Evolutionary conservation across 1,140 invertebrate genomes (phyloP), one percentile per base, ranked within the genome.

Genomic region (Bombus fervidus): DNA sequence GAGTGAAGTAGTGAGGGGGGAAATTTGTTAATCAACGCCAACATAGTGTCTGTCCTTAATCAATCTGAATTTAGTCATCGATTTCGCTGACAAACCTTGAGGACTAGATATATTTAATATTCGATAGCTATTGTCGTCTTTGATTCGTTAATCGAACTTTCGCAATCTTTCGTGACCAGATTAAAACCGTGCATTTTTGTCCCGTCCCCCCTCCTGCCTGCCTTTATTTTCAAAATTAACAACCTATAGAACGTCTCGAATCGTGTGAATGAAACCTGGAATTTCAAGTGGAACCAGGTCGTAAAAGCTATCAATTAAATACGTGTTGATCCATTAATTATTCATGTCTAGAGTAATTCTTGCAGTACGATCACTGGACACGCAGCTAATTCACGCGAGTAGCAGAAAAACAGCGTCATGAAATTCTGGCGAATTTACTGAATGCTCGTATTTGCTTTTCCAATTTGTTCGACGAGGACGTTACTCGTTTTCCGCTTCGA

Each of bases 371-470:
- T 57, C 62, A 28, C 18, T 64, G 28, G 18, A 28, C 75, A 25
- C 25, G 37, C 43, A 53, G 62, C 64, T 86, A 86, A 88, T 86
- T 82, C 71, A 15, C 37, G 28, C 84, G 76, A 78, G 75, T 28
- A 34, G 41, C 68, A 18, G 39, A 41, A 53, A 78, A 79, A 66
- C 74, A 39, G 25, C 15, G 39, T 15, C 39, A 41, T 47, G 37
- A 57, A 86, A 72, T 86, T 79, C 47, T 22, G 34, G 37, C 68
- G 87, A 68, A 89, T 88, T 89, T 79, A 82, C 83, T 73, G 64
- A 34, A 15, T 28, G 47, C 53, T 47, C 72, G 83, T 73, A 79
- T 89, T 88, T 81, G 83, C n/a, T 82, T 89, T 89, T 82, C 66
- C 83, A 85, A 88, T 87, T 83, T 81, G 86, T 85, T 28, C 72